phyloP scores from a whole-genome alignment of 2,113 vertebrate genomes.

The Leptobrachium leishanense region DNA sequence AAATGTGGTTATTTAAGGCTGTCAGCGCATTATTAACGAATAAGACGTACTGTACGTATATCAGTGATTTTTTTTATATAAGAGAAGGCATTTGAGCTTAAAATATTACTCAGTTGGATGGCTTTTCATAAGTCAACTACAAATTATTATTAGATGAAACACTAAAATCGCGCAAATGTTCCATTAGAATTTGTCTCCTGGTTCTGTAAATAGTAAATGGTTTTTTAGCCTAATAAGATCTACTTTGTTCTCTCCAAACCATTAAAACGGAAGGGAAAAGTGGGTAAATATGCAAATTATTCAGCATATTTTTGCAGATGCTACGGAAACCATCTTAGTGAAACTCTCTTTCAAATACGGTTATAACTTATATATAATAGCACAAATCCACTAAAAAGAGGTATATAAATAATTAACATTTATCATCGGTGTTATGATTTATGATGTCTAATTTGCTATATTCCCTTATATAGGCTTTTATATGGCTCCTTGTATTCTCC shows the following conservation, averaged over 20 bases:
- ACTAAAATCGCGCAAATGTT: constrained; percentile 6
- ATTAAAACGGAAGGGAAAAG: neutral
- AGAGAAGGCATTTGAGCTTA: neutral
- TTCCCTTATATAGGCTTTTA: too few relatives aligned
- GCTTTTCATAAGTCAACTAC: constrained; percentile 8
- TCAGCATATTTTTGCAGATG: neutral
- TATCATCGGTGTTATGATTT: too few relatives aligned
- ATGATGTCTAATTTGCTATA: too few relatives aligned
- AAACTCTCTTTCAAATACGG: too few relatives aligned
- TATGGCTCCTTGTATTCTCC: too few relatives aligned
- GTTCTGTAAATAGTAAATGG: constrained; percentile 18
- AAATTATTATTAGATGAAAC: constrained; percentile 5
- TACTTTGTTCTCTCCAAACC: constrained; percentile 5
- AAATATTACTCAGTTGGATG: constrained; percentile 6
- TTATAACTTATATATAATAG: too few relatives aligned
- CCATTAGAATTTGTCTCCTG: neutral
- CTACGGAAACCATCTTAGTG: neutral
- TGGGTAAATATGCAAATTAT: constrained; percentile 1
- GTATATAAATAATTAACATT: too few relatives aligned
- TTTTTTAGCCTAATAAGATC: neutral
- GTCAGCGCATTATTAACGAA: neutral
- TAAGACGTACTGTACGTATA: neutral
- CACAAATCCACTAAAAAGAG: too few relatives aligned
- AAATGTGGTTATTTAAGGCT: neutral
- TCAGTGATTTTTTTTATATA: neutral